A percentile compares a stretch with the other conserved stretches of the same genome.
Conservation (phyloP, 2,888 invertebrate genomes). For the Anagyrus pseudococci region DNA sequence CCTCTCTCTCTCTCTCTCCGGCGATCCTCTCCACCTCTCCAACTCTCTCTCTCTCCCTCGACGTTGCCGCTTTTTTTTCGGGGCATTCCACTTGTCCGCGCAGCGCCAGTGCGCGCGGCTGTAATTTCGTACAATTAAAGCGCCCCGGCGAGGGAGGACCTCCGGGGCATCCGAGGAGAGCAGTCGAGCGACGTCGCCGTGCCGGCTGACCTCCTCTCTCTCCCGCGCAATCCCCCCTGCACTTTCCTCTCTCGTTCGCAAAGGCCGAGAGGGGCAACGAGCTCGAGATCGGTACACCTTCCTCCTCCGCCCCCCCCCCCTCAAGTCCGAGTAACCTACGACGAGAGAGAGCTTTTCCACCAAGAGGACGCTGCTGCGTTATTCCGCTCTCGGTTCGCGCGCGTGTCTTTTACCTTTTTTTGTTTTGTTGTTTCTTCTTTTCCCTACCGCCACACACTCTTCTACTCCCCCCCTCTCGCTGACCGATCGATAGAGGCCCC, state of each 20-base stretch:
- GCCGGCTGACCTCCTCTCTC: constrained; percentile 22
- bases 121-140: constrained; percentile 39
- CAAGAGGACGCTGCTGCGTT: too few relatives aligned
- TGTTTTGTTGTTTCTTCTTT: too few relatives aligned
- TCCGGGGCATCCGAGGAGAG: constrained; percentile 26
- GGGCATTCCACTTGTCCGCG: constrained; percentile 39
- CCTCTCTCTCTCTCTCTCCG: neutral
- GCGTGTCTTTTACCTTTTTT: too few relatives aligned
- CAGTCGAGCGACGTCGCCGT: constrained; percentile 24
- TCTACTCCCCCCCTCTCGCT: neutral
- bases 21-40: constrained; percentile 18
- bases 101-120: constrained; percentile 29
- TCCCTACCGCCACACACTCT: too few relatives aligned
- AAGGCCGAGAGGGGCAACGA: too few relatives aligned
- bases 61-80: constrained; percentile 39
- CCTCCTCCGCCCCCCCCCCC: too few relatives aligned
- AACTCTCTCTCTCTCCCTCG: too few relatives aligned
- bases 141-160: constrained; percentile 36
- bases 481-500: constrained; percentile 5
- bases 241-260: neutral
- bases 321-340: too few relatives aligned
- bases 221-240: neutral
- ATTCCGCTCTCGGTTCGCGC: too few relatives aligned
- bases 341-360: too few relatives aligned
- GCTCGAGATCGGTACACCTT: too few relatives aligned